phyloP scores from a whole-genome alignment of 2,113 vertebrate genomes.

The Lagopus muta region DNA sequence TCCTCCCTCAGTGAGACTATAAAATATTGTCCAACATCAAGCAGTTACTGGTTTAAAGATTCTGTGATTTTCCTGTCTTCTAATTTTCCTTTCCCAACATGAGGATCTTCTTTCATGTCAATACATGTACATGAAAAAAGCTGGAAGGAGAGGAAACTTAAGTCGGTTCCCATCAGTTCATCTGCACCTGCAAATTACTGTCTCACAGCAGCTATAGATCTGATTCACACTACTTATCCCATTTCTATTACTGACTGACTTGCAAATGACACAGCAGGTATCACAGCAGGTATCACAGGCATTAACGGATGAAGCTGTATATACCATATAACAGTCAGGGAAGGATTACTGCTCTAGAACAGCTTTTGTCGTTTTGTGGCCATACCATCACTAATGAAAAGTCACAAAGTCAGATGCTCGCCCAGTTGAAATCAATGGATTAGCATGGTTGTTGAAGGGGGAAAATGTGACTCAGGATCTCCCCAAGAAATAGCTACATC shows the following conservation, averaged over 20 bases:
- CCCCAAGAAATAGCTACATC: slow-evolving; percentile 9
- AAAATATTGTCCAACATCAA: background rate
- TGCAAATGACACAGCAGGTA: background rate
- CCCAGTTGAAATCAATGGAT: background rate
- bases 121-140: background rate
- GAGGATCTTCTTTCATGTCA: background rate
- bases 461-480: background rate
- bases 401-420: background rate
- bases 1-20: background rate
- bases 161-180: background rate
- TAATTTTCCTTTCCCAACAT: background rate
- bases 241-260: background rate
- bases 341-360: background rate
- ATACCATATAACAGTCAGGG: background rate
- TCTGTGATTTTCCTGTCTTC: background rate
- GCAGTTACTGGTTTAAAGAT: background rate
- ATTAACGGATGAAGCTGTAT: background rate
- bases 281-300: background rate
- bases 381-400: background rate
- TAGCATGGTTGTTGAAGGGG: background rate
- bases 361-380: background rate
- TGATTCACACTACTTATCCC: background rate
- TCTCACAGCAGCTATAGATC: background rate
- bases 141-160: background rate
- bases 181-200: background rate